phyloP scores from a whole-genome alignment of 2,888 invertebrate genomes.

The Dendrolimus pini region DNA sequence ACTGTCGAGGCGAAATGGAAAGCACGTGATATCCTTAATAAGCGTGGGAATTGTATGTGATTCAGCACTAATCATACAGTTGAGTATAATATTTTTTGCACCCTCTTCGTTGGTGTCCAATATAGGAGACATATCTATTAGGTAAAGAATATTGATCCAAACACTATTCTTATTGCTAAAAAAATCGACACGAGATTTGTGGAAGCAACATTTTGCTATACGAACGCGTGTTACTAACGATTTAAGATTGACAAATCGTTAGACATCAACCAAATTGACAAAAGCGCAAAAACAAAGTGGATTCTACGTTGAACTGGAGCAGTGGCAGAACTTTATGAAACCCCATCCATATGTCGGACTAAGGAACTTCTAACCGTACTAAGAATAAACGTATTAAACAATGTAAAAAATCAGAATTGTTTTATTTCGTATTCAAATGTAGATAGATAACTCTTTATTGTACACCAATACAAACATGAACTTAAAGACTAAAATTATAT shows the following conservation, averaged over 20 bases:
- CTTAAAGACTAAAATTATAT: no score
- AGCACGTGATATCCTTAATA: conserved; percentile 17
- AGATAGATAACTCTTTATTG: no score
- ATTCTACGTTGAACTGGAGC: no score
- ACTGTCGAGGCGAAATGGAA: conserved; percentile 11
- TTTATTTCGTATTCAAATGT: no score
- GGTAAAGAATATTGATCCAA: conserved; percentile 2
- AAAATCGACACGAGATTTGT: conserved; percentile 2
- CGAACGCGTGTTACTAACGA: neutral
- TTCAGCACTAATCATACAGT: conserved; percentile 1
- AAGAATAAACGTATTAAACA: no score
- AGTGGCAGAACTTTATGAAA: no score
- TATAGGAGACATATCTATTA: neutral
- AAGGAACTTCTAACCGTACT: no score
- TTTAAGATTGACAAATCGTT: neutral
- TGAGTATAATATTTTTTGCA: neutral
- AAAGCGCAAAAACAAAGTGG: no score
- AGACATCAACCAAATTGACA: no score
- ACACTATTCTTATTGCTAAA: conserved; percentile 1
- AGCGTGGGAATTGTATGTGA: conserved; percentile 22
- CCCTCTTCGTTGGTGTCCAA: neutral
- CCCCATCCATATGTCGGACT: no score
- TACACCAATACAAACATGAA: no score
- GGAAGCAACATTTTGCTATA: conserved; percentile 2
- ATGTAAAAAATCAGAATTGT: no score